phyloP scores from a whole-genome alignment of 2,888 invertebrate genomes.

The Noctua comes region DNA sequence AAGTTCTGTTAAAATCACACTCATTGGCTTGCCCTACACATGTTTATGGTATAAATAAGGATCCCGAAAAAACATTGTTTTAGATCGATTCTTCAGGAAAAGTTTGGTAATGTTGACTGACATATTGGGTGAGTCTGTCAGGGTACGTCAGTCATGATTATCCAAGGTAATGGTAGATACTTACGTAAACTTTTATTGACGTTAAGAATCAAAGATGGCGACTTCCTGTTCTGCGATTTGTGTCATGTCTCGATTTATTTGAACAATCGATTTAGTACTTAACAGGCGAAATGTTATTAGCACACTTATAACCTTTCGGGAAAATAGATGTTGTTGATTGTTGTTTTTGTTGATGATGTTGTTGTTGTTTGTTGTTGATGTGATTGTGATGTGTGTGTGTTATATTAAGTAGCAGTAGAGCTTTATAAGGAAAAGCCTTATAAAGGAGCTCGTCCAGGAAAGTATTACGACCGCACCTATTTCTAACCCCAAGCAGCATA shows the following conservation, averaged over 20 bases:
- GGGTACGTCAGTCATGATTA: conserved; percentile 27
- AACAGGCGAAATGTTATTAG: too few relatives aligned
- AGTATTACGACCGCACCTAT: too few relatives aligned
- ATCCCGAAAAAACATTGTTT: background rate
- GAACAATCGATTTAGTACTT: background rate
- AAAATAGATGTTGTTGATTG: too few relatives aligned
- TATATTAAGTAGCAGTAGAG: too few relatives aligned
- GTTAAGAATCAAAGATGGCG: conserved; percentile 2
- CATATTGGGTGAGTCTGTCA: conserved; percentile 9
- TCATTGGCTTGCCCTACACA: background rate
- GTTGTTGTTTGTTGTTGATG: too few relatives aligned
- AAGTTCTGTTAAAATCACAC: too few relatives aligned
- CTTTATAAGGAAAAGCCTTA: too few relatives aligned
- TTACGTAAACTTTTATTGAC: background rate
- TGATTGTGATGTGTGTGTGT: too few relatives aligned
- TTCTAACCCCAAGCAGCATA: too few relatives aligned
- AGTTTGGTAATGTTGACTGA: conserved; percentile 36
- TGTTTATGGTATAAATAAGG: background rate
- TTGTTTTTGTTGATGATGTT: too few relatives aligned
- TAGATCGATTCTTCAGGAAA: background rate
- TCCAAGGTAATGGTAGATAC: background rate
- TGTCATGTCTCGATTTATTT: background rate
- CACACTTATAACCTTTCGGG: too few relatives aligned
- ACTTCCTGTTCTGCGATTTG: background rate
- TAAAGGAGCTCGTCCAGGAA: too few relatives aligned